These are phyloP conservation scores for Junonia oenone DNA, from an alignment of 2,888 invertebrate species.

Conservation along the genomic window DNA sequence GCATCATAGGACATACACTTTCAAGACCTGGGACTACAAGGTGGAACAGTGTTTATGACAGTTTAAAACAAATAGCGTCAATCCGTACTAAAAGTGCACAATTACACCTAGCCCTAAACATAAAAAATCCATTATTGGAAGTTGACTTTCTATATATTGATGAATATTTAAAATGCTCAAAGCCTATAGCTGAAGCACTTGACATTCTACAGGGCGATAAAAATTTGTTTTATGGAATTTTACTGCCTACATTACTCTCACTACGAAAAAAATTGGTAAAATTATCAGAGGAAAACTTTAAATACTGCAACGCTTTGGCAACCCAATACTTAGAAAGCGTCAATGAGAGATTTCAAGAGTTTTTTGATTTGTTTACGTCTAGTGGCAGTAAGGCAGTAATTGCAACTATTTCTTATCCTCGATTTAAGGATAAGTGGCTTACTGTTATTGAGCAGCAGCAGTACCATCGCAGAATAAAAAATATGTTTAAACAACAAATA, in stretches of 20 bases:
- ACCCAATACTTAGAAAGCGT: too few relatives aligned
- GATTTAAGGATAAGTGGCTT: too few relatives aligned
- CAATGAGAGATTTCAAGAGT: too few relatives aligned
- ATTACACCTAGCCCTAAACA: background rate
- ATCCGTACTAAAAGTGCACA: background rate
- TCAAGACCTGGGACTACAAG: background rate
- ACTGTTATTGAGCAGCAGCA: too few relatives aligned
- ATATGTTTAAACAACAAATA: too few relatives aligned
- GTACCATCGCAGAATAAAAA: too few relatives aligned
- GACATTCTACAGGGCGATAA: background rate
- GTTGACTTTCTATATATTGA: background rate
- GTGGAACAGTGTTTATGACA: background rate
- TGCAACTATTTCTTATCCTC: too few relatives aligned
- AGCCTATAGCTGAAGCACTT: background rate
- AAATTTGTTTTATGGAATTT: background rate
- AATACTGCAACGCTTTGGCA: too few relatives aligned
- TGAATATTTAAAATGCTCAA: background rate
- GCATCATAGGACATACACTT: background rate
- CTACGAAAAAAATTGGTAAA: background rate
- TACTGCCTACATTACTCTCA: conserved; percentile 28
- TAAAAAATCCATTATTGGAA: background rate
- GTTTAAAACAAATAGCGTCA: background rate
- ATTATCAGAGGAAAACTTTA: too few relatives aligned
- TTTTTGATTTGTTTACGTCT: too few relatives aligned
- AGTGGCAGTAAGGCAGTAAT: too few relatives aligned